Conservation (phyloP, 2,113 vertebrate species). For the Apaloderma vittatum region DNA sequence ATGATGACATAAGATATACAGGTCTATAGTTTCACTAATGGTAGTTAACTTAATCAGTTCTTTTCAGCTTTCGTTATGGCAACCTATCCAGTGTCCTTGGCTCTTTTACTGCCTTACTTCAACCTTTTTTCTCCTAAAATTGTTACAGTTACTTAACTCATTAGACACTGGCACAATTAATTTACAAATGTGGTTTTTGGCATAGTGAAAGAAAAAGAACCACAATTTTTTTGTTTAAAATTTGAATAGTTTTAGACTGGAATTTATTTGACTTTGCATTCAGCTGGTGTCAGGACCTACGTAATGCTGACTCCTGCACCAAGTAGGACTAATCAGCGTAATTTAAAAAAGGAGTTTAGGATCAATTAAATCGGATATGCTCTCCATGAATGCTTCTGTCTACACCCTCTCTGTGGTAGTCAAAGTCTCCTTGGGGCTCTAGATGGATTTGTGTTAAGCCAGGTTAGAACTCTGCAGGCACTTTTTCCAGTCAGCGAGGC, state of each 20-base stretch:
- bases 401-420: not conserved
- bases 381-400: not conserved
- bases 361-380: not conserved
- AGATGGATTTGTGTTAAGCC: not conserved
- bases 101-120: not conserved
- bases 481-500: not conserved
- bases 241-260: not conserved
- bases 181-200: not conserved
- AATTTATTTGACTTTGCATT: not conserved
- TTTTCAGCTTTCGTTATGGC: not conserved
- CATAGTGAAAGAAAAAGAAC: not conserved
- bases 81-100: not conserved
- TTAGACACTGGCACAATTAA: not conserved
- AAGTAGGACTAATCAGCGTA: not conserved
- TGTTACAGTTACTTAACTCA: not conserved
- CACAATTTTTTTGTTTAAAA: not conserved
- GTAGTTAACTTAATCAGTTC: not conserved
- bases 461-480: not conserved
- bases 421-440: not conserved
- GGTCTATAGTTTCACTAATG: not conserved
- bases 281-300: not conserved
- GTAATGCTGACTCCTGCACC: not conserved
- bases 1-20: rapidly evolving
- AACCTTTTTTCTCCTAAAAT: not conserved
- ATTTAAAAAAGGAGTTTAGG: not conserved